Conservation (phyloP, 2,797 vertebrate species). For the Sebastes matsubarae region DNA sequence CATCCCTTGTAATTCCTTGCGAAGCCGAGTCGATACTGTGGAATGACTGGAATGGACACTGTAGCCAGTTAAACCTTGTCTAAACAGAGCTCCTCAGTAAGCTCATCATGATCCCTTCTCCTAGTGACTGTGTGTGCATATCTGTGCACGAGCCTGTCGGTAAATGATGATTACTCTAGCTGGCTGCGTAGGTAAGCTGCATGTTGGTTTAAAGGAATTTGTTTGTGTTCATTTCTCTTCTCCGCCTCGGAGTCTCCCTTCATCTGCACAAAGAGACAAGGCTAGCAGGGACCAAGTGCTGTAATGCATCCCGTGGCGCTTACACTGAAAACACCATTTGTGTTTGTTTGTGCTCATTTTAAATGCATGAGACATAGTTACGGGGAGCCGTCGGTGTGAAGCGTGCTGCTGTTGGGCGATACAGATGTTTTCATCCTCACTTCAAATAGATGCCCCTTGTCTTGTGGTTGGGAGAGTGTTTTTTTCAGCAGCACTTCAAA, state of each 20-base stretch:
- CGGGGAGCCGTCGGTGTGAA: background rate
- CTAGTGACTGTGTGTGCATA: background rate
- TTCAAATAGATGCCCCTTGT: constrained; percentile 43
- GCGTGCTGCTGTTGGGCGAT: background rate
- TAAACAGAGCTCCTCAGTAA: constrained; percentile 51
- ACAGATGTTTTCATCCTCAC: constrained; percentile 38
- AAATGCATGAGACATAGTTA: constrained; percentile 34
- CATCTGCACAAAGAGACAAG: constrained; percentile 12
- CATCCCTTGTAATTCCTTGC: constrained; percentile 34
- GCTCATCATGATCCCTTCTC: constrained; percentile 29
- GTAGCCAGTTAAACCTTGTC: constrained; percentile 57
- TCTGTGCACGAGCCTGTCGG: background rate
- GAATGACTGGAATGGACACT: constrained; percentile 39
- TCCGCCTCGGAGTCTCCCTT: constrained; percentile 7
- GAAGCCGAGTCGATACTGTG: constrained; percentile 42
- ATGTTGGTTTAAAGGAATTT: constrained; percentile 16
- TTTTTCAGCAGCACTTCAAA: constrained; percentile 11
- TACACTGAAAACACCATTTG: background rate
- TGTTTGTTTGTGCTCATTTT: constrained; percentile 22
- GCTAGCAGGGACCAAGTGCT: background rate
- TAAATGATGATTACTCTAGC: constrained; percentile 24
- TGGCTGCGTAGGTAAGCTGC: constrained; percentile 3
- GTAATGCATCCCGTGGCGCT: background rate
- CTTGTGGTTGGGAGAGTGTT: background rate
- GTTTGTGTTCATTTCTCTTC: constrained; percentile 10